Percentiles rank a stretch among this genome's conserved stretches.
Evolutionary conservation across 2,888 invertebrate species (phyloP).

Genomic region (Penaeus monodon): DNA sequence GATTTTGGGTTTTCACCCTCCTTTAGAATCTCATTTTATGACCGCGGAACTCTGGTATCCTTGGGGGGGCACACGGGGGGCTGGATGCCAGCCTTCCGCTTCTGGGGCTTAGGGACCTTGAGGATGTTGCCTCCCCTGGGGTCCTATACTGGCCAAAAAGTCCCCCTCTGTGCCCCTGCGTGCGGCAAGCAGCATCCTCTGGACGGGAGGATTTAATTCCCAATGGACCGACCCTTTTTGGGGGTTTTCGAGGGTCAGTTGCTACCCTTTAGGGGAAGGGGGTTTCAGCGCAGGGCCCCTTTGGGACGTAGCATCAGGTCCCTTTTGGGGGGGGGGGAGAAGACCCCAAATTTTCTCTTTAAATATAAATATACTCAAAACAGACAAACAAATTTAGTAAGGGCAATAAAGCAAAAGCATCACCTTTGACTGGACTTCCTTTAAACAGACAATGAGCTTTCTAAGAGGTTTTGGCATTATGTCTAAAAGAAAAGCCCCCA

Average conservation of each 20-base stretch:
- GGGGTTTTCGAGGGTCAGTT: not conserved
- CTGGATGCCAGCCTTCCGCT: not conserved
- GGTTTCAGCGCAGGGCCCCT: too few species aligned
- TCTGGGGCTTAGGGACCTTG: not conserved
- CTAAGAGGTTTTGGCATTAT: too few species aligned
- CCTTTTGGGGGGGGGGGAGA: too few species aligned
- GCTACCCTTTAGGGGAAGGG: too few species aligned
- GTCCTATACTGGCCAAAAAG: not conserved
- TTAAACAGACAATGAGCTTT: too few species aligned
- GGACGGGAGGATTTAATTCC: conserved; percentile 6
- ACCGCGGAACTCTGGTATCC: not conserved
- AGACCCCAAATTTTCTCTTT: too few species aligned
- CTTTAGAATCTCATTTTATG: not conserved
- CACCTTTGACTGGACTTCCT: too few species aligned
- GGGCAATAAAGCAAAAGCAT: too few species aligned
- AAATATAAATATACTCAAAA: too few species aligned
- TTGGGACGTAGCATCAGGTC: too few species aligned
- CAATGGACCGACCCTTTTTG: not conserved
- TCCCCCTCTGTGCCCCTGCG: conserved; percentile 1
- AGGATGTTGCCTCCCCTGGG: not conserved
- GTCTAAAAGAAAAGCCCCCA: too few species aligned
- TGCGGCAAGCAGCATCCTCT: conserved; percentile 16
- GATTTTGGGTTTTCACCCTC: not conserved
- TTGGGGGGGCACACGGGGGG: not conserved
- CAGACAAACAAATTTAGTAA: too few species aligned